Base-by-base conservation (phyloP, 2,113 vertebrate species). In the Nothobranchius kuhntae region DNA sequence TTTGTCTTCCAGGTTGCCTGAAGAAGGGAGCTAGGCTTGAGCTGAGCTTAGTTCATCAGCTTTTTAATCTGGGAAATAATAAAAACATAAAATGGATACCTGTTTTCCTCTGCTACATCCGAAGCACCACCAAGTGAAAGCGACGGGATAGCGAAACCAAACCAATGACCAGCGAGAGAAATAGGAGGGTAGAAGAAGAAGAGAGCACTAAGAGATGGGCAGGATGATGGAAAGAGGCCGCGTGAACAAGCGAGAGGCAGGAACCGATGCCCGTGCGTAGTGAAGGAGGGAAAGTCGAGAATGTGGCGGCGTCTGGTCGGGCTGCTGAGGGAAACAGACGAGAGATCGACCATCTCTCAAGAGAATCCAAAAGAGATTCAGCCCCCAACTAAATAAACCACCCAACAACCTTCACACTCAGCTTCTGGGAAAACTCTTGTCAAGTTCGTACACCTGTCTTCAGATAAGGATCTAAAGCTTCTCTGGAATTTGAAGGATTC, bases 41-140 rank as follows among this genome's bases (percentile, higher is more conserved):
- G 94, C 92, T 93, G 94, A 94, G 95, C 96, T 96, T 96, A 96
- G 95, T 96, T 95, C 95, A 92, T 95, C 95, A 93, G 96, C 94
- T 96, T 96, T 96, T 96, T 96, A 96, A 95, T 96, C 96, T 96
- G 96, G 95, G 96, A 96, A 96, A 96, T 95, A 95, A 95, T 93
- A 95, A 94, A 95, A 95, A 96, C 95, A 96, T 86, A 88, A 89
- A 89, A 95, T 91, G 96, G 96, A 98, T 97, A 96, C 96, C 95
- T 96, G 96, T 98, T 97, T 97, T 97, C 96, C 96, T 96, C 96
- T 97, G 96, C 96, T 97, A 96, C 96, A 95, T 95, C 95, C 95
- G 95, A 97, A 95, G 96, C 96, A 95, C 94, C 94, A 95, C 95
- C 92, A 94, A 94, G 95, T 94, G 95, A 95, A 94, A 94, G 95